phyloP scores from a whole-genome alignment of 2,888 invertebrate genomes.

The Ophioninae sp. region DNA sequence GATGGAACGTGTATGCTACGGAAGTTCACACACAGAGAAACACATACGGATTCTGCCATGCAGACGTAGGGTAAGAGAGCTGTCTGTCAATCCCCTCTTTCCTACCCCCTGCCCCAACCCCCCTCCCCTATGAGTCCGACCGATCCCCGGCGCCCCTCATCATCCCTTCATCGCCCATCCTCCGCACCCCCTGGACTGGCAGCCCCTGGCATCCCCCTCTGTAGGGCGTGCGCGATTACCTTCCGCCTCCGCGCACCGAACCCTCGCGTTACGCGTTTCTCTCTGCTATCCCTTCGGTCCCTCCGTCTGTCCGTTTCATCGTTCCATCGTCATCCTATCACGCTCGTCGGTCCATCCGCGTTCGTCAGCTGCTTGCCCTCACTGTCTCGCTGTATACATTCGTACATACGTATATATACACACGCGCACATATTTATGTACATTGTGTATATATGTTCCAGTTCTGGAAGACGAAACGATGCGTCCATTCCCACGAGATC shows the following conservation, averaged over 20 bases:
- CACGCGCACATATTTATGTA: neutral
- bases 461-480: slow-evolving; percentile 1
- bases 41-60: neutral
- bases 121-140: slow-evolving; percentile 9
- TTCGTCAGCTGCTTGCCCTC: slow-evolving; percentile 76
- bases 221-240: slow-evolving; percentile 81
- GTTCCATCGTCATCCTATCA: slow-evolving; percentile 63
- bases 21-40: neutral
- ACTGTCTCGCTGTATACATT: slow-evolving; percentile 26
- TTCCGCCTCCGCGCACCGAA: slow-evolving; percentile 84
- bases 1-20: neutral
- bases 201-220: neutral
- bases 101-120: slow-evolving; percentile 55
- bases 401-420: neutral
- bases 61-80: slow-evolving; percentile 23
- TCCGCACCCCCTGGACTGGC: neutral
- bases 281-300: slow-evolving; percentile 62
- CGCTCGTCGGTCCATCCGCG: slow-evolving; percentile 66
- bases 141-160: too few relatives aligned
- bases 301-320: slow-evolving; percentile 67
- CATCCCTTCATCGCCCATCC: too few relatives aligned
- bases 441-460: neutral
- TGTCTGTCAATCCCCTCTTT: slow-evolving; percentile 66
- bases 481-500: neutral
- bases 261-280: slow-evolving; percentile 75